phyloP scores from a whole-genome alignment of 2,888 invertebrate species.

The Cosmorhoe ocellata region DNA sequence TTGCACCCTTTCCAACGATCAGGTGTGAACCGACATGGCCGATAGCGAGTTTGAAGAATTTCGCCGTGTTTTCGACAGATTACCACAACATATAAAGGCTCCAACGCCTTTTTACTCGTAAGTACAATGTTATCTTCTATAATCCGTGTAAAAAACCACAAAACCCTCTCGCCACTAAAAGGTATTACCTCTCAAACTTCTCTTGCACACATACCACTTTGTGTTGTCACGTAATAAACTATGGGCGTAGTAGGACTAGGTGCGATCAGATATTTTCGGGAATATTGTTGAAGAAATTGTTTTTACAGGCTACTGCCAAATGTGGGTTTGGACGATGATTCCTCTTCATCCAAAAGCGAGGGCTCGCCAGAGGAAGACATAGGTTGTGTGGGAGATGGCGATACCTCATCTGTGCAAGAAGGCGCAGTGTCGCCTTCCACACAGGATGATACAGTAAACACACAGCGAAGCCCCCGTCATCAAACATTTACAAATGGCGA shows the following conservation, averaged over 20 bases:
- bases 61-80: constrained; percentile 91
- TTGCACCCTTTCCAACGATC: constrained; percentile 82
- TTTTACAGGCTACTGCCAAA: constrained; percentile 90
- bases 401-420: constrained; percentile 50
- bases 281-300: constrained; percentile 7
- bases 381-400: constrained; percentile 82
- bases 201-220: constrained; percentile 19
- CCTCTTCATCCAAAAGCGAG: constrained; percentile 90
- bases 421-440: constrained; percentile 55
- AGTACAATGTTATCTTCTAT: constrained; percentile 71
- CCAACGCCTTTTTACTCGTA: constrained; percentile 95
- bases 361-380: constrained; percentile 85
- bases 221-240: constrained; percentile 42
- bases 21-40: constrained; percentile 90
- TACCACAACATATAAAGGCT: constrained; percentile 89
- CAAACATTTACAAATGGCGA: constrained; percentile 77
- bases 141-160: not conserved
- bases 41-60: constrained; percentile 97
- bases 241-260: constrained; percentile 23
- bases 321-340: constrained; percentile 91
- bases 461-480: constrained; percentile 63
- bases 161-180: not conserved
- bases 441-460: constrained; percentile 54
- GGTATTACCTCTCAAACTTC: constrained; percentile 18
- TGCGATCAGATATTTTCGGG: not conserved